Percentiles rank a stretch among this genome's conserved stretches.
Conservation (phyloP, 2,888 invertebrate genomes). For the Dicyrtomina minuta region DNA sequence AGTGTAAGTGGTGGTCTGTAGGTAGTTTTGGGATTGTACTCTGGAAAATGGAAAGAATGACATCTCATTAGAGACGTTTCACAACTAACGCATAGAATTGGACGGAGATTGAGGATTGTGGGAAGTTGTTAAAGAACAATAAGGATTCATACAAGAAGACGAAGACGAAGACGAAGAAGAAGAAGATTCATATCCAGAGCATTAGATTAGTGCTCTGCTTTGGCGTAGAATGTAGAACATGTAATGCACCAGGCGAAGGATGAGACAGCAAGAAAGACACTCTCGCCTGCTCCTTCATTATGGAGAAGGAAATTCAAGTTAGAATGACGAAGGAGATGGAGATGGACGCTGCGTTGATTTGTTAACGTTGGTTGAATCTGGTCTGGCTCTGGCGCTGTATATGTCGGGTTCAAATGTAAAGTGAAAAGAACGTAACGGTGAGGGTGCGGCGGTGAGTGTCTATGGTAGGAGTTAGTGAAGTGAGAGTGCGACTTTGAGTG, state of each 20-base stretch:
- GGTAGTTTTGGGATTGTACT: slow-evolving; percentile 17
- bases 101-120: slow-evolving; percentile 23
- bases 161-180: not conserved
- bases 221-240: slow-evolving; percentile 1
- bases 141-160: slow-evolving; percentile 6
- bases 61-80: slow-evolving; percentile 25
- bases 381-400: too few species aligned
- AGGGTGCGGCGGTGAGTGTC: too few species aligned
- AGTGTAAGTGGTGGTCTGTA: too few species aligned
- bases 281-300: too few species aligned
- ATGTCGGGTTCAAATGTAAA: too few species aligned
- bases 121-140: slow-evolving; percentile 27
- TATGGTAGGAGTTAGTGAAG: not conserved
- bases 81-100: slow-evolving; percentile 10
- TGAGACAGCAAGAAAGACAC: too few species aligned
- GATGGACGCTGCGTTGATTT: too few species aligned
- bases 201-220: too few species aligned
- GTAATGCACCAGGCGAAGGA: not conserved
- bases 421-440: too few species aligned
- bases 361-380: too few species aligned
- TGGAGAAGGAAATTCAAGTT: too few species aligned
- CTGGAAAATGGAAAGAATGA: slow-evolving; percentile 30
- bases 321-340: too few species aligned
- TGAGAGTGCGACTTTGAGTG: not conserved
- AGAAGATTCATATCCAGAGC: not conserved